Percentiles rank a stretch among this genome's conserved stretches.
phyloP scores from a whole-genome alignment of 2,113 vertebrate species.

The Melanerpes formicivorus region DNA sequence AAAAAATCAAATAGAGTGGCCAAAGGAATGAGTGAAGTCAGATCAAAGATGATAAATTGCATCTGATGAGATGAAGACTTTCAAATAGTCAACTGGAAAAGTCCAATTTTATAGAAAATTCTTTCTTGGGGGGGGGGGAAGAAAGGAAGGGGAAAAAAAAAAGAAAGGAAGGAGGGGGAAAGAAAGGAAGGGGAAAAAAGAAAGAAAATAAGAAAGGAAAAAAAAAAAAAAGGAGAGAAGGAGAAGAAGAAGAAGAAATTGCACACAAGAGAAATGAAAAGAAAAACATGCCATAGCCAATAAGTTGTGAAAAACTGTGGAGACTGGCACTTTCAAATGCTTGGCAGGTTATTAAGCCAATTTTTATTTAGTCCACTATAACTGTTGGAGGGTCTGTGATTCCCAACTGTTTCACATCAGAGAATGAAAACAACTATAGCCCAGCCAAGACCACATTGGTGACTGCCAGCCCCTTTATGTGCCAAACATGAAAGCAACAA shows the following conservation, averaged over 20 bases:
- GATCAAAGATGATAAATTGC: constrained; percentile 68
- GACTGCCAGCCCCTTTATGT: constrained; percentile 86
- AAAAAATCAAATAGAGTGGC: constrained; percentile 39
- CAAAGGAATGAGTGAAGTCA: constrained; percentile 63
- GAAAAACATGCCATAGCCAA: constrained; percentile 76
- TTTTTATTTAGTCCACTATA: constrained; percentile 87
- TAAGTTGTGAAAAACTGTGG: constrained; percentile 81
- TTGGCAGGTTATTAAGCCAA: constrained; percentile 85
- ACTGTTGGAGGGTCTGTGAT: constrained; percentile 81
- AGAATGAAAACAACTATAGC: constrained; percentile 83
- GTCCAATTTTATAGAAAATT: constrained; percentile 57
- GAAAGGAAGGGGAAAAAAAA: neutral
- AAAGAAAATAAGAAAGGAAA: too few relatives aligned
- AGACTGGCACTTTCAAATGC: constrained; percentile 82
- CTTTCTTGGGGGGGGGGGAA: constrained; percentile 56
- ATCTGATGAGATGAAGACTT: constrained; percentile 64
- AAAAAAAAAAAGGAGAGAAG: neutral
- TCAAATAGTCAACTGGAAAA: constrained; percentile 56
- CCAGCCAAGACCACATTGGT: constrained; percentile 86
- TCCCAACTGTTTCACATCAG: constrained; percentile 89
- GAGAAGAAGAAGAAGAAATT: neutral
- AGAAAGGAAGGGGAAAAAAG: neutral
- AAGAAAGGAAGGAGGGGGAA: neutral
- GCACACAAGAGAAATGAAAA: constrained; percentile 52
- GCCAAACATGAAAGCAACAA: constrained; percentile 88